Percentiles rank a stretch among this genome's conserved stretches.
Evolutionary conservation across 2,888 invertebrate genomes (phyloP).

Genomic region (Mesorhabditis sp.): DNA sequence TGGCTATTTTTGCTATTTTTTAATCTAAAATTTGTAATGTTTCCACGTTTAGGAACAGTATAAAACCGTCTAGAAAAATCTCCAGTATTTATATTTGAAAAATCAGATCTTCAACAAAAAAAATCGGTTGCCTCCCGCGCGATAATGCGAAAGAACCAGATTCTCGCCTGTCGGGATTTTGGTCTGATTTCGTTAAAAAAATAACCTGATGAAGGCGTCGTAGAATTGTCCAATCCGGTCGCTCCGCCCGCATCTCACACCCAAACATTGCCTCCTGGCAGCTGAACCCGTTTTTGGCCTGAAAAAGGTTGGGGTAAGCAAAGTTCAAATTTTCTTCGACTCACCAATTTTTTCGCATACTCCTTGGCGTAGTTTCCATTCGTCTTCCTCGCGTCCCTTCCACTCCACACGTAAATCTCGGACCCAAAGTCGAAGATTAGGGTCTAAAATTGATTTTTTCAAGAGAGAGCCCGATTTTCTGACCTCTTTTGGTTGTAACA

Average conservation of each 20-base stretch:
- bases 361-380: slow-evolving; percentile 32
- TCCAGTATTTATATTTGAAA: too few relatives aligned
- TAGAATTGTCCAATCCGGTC: not conserved
- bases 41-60: too few relatives aligned
- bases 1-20: too few relatives aligned
- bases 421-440: slow-evolving; percentile 49
- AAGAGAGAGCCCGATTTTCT: slow-evolving; percentile 3
- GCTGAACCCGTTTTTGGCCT: not conserved
- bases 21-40: too few relatives aligned
- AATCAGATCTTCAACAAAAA: too few relatives aligned
- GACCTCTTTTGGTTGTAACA: slow-evolving; percentile 21
- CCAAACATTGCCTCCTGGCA: not conserved
- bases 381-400: slow-evolving; percentile 34
- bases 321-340: not conserved
- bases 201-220: not conserved
- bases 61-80: too few relatives aligned
- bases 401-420: slow-evolving; percentile 52
- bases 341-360: slow-evolving; percentile 42
- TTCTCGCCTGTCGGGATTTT: too few relatives aligned
- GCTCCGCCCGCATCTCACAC: not conserved
- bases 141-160: too few relatives aligned
- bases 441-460: slow-evolving; percentile 26
- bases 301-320: not conserved
- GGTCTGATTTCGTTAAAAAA: too few relatives aligned
- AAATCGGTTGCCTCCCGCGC: too few relatives aligned